A percentile compares a stretch with the other conserved stretches of the same genome.
Evolutionary conservation across 2,888 invertebrate species (phyloP).

Genomic region (Drosophila fungiperda): DNA sequence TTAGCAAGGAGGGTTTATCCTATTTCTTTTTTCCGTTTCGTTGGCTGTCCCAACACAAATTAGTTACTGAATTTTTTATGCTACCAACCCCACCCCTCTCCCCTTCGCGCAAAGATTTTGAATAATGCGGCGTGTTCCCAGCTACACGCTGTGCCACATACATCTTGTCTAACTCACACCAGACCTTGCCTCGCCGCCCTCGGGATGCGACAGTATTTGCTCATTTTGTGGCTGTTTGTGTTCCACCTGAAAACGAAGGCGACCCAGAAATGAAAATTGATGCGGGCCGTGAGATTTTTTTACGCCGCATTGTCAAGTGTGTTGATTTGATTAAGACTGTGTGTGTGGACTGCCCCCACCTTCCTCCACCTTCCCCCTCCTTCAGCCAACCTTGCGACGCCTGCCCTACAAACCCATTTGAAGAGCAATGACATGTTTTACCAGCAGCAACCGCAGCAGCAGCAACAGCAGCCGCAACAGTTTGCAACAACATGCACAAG

Average conservation of each 20-base stretch:
- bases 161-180: constrained; percentile 41
- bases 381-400: constrained; percentile 5
- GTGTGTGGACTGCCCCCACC: neutral
- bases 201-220: constrained; percentile 33
- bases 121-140: neutral
- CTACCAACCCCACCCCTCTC: constrained; percentile 10
- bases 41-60: constrained; percentile 58
- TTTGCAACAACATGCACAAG: constrained; percentile 20
- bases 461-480: neutral
- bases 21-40: neutral
- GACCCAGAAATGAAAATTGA: constrained; percentile 67
- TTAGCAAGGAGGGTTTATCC: constrained; percentile 35
- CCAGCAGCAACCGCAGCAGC: constrained; percentile 6
- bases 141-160: constrained; percentile 11
- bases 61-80: constrained; percentile 73
- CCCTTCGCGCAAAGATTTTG: constrained; percentile 4
- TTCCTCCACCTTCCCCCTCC: neutral
- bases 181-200: neutral
- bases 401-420: constrained; percentile 68
- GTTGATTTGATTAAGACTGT: constrained; percentile 67
- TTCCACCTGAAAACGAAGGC: constrained; percentile 35
- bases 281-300: constrained; percentile 70
- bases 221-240: constrained; percentile 41
- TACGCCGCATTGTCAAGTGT: constrained; percentile 68
- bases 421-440: constrained; percentile 55